Percentiles rank a stretch among this genome's conserved stretches.
phyloP scores from a whole-genome alignment of 2,797 vertebrate genomes.

The Labeo calbasu region DNA sequence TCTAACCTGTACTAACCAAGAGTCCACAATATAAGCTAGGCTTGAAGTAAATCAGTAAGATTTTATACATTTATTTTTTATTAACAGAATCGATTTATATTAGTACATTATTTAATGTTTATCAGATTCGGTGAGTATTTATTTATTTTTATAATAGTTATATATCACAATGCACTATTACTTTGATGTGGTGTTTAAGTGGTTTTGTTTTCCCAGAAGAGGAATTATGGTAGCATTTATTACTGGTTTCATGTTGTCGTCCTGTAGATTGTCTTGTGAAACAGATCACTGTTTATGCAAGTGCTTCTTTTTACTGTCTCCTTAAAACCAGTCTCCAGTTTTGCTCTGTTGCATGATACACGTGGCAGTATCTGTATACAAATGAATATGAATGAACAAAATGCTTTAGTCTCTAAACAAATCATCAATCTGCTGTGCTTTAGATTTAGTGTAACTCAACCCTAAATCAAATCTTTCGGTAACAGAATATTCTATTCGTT shows the following conservation, averaged over 20 bases:
- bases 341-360: constrained; percentile 20
- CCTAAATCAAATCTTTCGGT: constrained; percentile 20
- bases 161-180: background rate
- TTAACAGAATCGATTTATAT: background rate
- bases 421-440: constrained; percentile 4
- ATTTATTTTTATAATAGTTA: too few relatives aligned
- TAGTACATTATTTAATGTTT: background rate
- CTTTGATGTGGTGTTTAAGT: background rate
- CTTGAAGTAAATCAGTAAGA: background rate
- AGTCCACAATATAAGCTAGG: background rate
- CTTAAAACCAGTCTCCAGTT: background rate
- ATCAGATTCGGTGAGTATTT: too few relatives aligned
- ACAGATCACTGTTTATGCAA: background rate
- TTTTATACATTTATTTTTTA: background rate
- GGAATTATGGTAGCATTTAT: background rate
- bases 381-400: constrained; percentile 32
- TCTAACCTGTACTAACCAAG: background rate
- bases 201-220: background rate
- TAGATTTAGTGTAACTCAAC: constrained; percentile 34
- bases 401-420: constrained; percentile 16
- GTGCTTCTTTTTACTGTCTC: background rate
- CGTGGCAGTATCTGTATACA: constrained; percentile 17
- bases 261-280: background rate
- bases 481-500: background rate
- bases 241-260: background rate